Evolutionary conservation across 2,888 invertebrate genomes (phyloP), one percentile per base, ranked within the genome.

Genomic region (Serrognathus titanus): DNA sequence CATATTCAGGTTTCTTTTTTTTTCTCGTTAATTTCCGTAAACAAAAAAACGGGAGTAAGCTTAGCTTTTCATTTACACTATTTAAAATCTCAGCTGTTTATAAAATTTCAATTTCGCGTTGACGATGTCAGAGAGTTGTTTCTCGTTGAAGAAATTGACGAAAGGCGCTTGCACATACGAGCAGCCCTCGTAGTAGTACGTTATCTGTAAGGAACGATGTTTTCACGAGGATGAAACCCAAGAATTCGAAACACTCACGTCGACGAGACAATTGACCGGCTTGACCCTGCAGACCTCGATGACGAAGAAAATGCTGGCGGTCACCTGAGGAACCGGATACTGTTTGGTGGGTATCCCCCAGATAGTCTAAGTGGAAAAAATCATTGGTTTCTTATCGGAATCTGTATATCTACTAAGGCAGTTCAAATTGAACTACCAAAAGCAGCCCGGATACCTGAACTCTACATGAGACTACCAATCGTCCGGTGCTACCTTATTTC

Each of bases 301-400:
- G 2, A 66, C 73, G 58, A 80, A 78, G 58, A 69, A 77, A 37
- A 80, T 71, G 53, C 74, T 75, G 11, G 76, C 79, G n/a, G 75
- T 78, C 1, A 76, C 77, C 64, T 77, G 76, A 5, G 80, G 75
- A 52, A 78, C 74, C 1, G 80, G 80, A 65, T 77, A 79, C n/a
- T 66, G 62, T 6, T 64, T 60, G 5, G 78, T 77, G n/a, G 79
- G 79, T 37, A 78, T 69, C 59, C 78, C 77, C 73, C 76, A 81
- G 38, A 71, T 69, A 8, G 72, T 74, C 69, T 78, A 62, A 31
- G 24, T 31, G 1, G 24, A 31, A 31, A 31, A 31, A 31, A 31
- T 1, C 4, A 31, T 31, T 31, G 6, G 7, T 31, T 31, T 31
- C 24, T 31, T 5, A 7, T 31, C 5, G 20, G 20, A 4, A 3